Base-by-base conservation (phyloP, 2,888 invertebrate species). In the Caenorhabditis auriculariae region DNA sequence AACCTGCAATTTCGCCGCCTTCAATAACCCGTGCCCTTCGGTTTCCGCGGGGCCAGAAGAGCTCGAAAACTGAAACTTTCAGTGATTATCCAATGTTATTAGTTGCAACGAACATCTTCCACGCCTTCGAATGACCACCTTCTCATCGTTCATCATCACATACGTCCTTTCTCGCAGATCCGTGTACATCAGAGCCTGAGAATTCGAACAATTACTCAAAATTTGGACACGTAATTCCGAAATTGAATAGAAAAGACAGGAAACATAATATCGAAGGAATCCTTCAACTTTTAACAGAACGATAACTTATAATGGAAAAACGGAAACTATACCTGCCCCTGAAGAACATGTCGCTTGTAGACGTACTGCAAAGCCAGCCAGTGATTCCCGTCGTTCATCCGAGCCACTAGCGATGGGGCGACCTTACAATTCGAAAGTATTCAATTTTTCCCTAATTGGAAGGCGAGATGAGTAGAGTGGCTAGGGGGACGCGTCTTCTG, bases 301-400 rank as follows among this genome's bases (percentile, higher is more conserved):
- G 35, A 32, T 9, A 32, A n/a, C 9, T 9, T 12, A n/a, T 12
- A n/a, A 32, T 9, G n/a, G 35, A 32, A n/a, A n/a, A n/a, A 6
- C 43, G 15, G 48, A 15, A 50, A 15, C 9, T n/a, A 26, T 45
- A 65, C 65, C 51, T 66, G 66, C 60, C 69, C 88, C 62, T 91
- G 88, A 41, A 93, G 88, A 67, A 93, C 86, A 84, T 94, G 94
- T 58, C 92, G 87, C 83, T 93, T 91, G 81, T 93, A 84, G 72
- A 75, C 73, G 58, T 76, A 82, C 46, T 81, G 77, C 23, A 81
- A 56, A 0, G 81, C 81, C 21, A 65, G 69, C 72, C 76, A 75
- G 52, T 82, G 81, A 28, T 76, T 68, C 26, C 82, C 81, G 57
- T 82, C 81, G 23, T 64, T 71, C 75, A 81, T 80, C 43, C 73